Conservation (phyloP, 2,797 vertebrate species). For the Tenualosa thibaudeaui region DNA sequence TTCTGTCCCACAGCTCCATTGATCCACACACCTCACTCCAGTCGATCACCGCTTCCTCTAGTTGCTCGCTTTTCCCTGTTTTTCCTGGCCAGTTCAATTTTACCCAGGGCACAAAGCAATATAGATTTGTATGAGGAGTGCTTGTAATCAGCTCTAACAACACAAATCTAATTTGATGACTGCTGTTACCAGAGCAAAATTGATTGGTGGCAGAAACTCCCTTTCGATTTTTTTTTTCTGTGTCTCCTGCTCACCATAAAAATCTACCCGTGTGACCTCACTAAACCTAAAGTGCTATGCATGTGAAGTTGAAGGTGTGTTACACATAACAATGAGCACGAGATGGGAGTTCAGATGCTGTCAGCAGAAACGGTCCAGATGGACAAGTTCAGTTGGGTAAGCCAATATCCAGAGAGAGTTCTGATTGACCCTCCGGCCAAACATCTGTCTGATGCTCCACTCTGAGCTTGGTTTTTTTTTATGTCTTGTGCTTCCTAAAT, state of each 20-base stretch:
- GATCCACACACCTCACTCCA: conserved; percentile 63
- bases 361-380: background rate
- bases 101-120: conserved; percentile 60
- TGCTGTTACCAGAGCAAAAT: conserved; percentile 68
- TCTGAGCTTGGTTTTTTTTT: background rate
- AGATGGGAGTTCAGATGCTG: background rate
- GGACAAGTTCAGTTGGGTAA: conserved; percentile 9
- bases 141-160: conserved; percentile 75
- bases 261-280: background rate
- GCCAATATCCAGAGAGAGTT: conserved; percentile 34
- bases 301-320: background rate
- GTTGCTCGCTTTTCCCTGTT: conserved; percentile 53
- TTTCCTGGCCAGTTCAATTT: conserved; percentile 56
- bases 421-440: conserved; percentile 44
- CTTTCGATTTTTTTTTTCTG: conserved; percentile 35
- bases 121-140: conserved; percentile 65
- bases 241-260: conserved; percentile 50
- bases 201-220: conserved; percentile 57
- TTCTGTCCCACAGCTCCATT: conserved; percentile 65
- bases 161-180: conserved; percentile 76
- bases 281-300: background rate
- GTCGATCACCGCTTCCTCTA: conserved; percentile 66
- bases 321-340: background rate
- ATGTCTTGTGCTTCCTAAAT: conserved; percentile 12
- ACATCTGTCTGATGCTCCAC: conserved; percentile 40